Evolutionary conservation across 2,797 vertebrate species (phyloP), one percentile per base, ranked within the genome.

Genomic region (Trachops cirrhosus): DNA sequence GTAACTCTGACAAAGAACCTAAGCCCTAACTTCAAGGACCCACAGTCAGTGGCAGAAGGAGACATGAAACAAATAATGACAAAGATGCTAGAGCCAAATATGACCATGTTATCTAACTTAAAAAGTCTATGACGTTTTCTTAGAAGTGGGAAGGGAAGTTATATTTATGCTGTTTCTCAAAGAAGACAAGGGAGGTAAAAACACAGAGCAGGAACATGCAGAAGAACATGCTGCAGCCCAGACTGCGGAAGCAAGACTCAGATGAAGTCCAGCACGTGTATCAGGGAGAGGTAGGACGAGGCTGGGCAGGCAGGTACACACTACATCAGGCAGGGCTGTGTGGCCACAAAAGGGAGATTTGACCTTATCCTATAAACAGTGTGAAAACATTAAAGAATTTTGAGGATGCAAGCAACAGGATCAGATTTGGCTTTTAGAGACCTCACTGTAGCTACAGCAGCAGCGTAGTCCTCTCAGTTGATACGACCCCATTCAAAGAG

Each of bases 221-320:
- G 52, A 74, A 64, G 14, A 89, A 59, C 1, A 1, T 52, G 8
- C 48, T 54, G 6, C 24, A 18, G 67, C 91, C 26, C 41, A 70
- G 26, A 83, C 41, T 4, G 24, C 24, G 3, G 3, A 15, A 37
- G 10, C 15, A 41, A 18, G 24, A 10, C 22, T 37, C n/a, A 5
- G 10, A 9, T 77, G 18, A 37, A 41, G 50, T n/a, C 41, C 2
- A 41, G 48, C 16, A 50, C 0, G 0, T 4, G 0, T 6, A 3
- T 80, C 37, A 73, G 62, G 16, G 62, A 64, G 6, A 67, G 37
- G 9, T 0, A 11, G 8, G 12, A 21, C 29, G 19, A 52, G 26
- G 16, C 6, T 10, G 22, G 10, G 9, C 4, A 41, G n/a, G 21
- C 6, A 10, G 37, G 8, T 0, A 29, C 8, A 6, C 2, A 16